Evolutionary conservation across 2,888 invertebrate species (phyloP).

Genomic region (Lepidochitona cinerea): DNA sequence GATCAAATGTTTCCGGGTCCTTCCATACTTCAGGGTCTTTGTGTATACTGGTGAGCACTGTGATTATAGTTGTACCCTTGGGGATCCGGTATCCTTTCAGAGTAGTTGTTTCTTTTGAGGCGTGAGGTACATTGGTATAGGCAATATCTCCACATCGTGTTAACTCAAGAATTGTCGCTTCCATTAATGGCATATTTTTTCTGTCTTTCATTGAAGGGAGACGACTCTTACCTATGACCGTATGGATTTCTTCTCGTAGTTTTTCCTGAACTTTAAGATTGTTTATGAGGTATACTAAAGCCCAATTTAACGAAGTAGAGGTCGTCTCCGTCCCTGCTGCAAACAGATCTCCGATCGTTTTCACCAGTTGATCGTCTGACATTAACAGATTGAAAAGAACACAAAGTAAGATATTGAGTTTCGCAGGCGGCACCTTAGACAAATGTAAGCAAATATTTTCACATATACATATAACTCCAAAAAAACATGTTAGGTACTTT

Average conservation of each 20-base stretch:
- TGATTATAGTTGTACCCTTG: constrained; percentile 30
- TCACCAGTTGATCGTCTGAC: constrained; percentile 36
- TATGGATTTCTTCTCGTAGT: constrained; percentile 64
- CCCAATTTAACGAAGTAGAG: constrained; percentile 32
- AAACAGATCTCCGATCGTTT: constrained; percentile 32
- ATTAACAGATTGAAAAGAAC: neutral
- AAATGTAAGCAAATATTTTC: too few relatives aligned
- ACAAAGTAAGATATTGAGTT: neutral
- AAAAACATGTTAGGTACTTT: too few relatives aligned
- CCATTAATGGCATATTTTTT: constrained; percentile 10
- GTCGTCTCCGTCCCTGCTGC: constrained; percentile 34
- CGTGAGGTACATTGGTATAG: constrained; percentile 9
- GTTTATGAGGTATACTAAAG: constrained; percentile 23
- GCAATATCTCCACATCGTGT: constrained; percentile 19
- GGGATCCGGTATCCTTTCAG: constrained; percentile 50
- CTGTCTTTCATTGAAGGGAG: constrained; percentile 19
- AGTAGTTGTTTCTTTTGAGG: constrained; percentile 30
- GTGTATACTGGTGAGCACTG: constrained; percentile 35
- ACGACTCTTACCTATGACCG: constrained; percentile 59
- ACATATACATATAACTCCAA: too few relatives aligned
- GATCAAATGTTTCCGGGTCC: constrained; percentile 32
- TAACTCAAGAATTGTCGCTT: constrained; percentile 14
- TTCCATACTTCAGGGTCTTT: constrained; percentile 30
- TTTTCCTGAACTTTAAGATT: constrained; percentile 23
- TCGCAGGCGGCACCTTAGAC: too few relatives aligned